Percentiles rank a stretch among this genome's conserved stretches.
phyloP scores from a whole-genome alignment of 2,888 invertebrate genomes.

The Junonia oenone region DNA sequence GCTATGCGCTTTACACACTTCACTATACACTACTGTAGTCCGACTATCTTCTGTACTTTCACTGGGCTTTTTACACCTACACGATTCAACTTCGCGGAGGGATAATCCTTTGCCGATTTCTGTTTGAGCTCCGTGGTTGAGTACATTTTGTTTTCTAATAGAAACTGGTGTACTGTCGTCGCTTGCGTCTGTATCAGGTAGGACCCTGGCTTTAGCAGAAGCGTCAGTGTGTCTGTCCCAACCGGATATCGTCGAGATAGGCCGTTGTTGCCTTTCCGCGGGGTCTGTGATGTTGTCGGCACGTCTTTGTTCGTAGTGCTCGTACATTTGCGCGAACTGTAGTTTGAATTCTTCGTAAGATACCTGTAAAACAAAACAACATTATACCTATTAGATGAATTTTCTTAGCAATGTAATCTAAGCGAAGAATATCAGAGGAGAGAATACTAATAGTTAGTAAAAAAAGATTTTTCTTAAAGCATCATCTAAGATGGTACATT shows the following conservation, averaged over 20 bases:
- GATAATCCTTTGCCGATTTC: slow-evolving; percentile 69
- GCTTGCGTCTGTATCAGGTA: slow-evolving; percentile 42
- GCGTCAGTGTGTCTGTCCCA: slow-evolving; percentile 85
- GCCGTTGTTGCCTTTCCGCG: slow-evolving; percentile 92
- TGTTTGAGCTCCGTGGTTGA: slow-evolving; percentile 70
- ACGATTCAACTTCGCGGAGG: slow-evolving; percentile 64
- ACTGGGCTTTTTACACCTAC: slow-evolving; percentile 48
- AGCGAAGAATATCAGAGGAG: too few relatives aligned
- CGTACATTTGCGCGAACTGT: slow-evolving; percentile 98
- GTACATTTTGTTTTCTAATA: slow-evolving; percentile 45
- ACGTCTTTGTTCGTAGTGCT: slow-evolving; percentile 95
- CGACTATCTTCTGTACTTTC: slow-evolving; percentile 43
- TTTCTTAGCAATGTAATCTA: too few relatives aligned
- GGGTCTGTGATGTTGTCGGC: slow-evolving; percentile 98
- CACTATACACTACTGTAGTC: slow-evolving; percentile 79
- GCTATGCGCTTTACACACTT: slow-evolving; percentile 82
- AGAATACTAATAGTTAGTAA: too few relatives aligned
- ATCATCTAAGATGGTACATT: too few relatives aligned
- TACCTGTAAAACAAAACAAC: slow-evolving; percentile 80
- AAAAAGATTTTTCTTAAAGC: too few relatives aligned
- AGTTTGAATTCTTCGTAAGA: slow-evolving; percentile 98
- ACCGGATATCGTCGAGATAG: slow-evolving; percentile 97
- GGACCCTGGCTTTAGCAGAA: slow-evolving; percentile 30
- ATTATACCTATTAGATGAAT: too few relatives aligned
- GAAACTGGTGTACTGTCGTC: slow-evolving; percentile 42